Evolutionary conservation across 2,888 invertebrate species (phyloP).

Genomic region (Cyaniris semiargus): DNA sequence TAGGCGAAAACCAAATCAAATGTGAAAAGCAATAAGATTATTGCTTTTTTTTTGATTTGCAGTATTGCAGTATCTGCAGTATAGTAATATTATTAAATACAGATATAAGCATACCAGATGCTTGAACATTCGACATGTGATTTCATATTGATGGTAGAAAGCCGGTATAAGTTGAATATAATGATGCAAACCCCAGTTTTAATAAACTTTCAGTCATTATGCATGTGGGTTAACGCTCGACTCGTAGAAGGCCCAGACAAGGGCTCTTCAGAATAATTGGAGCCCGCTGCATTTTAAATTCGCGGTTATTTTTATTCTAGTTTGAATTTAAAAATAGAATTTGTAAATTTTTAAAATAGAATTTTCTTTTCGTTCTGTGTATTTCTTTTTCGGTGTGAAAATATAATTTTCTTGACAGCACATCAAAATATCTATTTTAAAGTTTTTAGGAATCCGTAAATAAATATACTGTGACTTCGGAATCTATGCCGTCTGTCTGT

Average conservation of each 20-base stretch:
- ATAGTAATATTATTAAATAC: too few relatives aligned
- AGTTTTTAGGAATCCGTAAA: background rate
- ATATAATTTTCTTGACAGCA: background rate
- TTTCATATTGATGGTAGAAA: conserved; percentile 16
- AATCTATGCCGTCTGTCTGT: background rate
- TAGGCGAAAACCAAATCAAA: too few relatives aligned
- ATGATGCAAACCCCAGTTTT: conserved; percentile 13
- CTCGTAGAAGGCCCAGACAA: background rate
- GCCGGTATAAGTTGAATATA: conserved; percentile 20
- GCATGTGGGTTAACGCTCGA: conserved; percentile 22
- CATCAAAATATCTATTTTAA: background rate
- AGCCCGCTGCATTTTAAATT: background rate
- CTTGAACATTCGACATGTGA: background rate
- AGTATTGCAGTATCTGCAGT: too few relatives aligned
- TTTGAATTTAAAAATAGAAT: conserved; percentile 1
- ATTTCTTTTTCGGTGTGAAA: background rate
- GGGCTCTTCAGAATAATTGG: conserved; percentile 14
- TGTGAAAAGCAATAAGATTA: too few relatives aligned
- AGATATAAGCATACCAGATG: too few relatives aligned
- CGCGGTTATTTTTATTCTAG: background rate
- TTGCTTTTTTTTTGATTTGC: too few relatives aligned
- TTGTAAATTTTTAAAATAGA: background rate
- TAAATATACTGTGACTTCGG: background rate
- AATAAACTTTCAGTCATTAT: conserved; percentile 18
- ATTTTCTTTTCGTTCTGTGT: background rate